Evolutionary conservation across 1,140 invertebrate species (phyloP), one percentile per base, ranked within the genome.

Genomic region (Drosophila subpulchrella): DNA sequence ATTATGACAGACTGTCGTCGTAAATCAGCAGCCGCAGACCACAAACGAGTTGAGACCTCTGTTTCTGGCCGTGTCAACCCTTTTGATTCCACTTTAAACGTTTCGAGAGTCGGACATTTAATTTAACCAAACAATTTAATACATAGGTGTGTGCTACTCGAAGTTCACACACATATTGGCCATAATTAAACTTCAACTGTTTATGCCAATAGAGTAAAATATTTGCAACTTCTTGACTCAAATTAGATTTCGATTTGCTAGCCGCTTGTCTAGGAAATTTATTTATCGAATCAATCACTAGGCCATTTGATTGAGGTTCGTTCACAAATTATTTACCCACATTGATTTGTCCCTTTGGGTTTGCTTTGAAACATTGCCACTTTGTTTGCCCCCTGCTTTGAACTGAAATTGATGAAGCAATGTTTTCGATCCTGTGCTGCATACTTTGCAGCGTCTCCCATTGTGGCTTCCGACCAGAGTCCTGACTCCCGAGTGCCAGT

Each of bases 1-100:
- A 73, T 80, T 84, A 80, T 84, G 72, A 76, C 60, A 79, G 65
- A 61, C 46, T 24, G 55, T 59, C 70, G 78, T 59, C 59, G 60
- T 84, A 75, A 84, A 82, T 84, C 53, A 75, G 24, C 53, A 42
- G 36, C 54, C 44, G n/a, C 75, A 60, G 53, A 78, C 75, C 80
- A n/a, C 79, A 83, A 68, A 75, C 50, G 50, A 48, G 55, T 42
- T 34, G 44, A 30, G 36, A 32, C 44, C 36, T 41, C 50, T 46
- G 44, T 78, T 78, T 55, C 50, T 55, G 65, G 39, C 20, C 38
- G 36, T 42, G 39, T 50, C 39, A 71, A 67, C 48, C 41, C 51
- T 30, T 67, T 32, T 38, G n/a, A 47, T 4, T 47, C 44, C 17
- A 12, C 20, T 8, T 47, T 47, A 47, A 47, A 27, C 44, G 20